Conservation (phyloP, 2,797 vertebrate genomes). For the Buceros bicornis region DNA sequence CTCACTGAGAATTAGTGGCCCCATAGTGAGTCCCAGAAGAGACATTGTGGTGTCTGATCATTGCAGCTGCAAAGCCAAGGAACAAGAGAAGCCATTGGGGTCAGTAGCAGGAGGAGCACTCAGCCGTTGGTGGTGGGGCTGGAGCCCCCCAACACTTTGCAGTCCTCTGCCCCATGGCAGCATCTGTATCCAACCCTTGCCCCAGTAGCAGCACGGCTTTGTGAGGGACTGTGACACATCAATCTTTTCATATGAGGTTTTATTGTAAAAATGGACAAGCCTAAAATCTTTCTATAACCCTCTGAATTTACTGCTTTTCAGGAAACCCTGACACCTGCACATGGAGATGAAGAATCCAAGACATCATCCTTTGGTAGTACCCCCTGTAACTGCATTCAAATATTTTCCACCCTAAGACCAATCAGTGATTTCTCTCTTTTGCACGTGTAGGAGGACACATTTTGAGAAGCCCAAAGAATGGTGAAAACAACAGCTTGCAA, state of each 20-base stretch:
- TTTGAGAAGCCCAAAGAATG: neutral
- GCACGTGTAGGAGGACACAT: rapidly evolving
- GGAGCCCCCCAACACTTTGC: neutral
- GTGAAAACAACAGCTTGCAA: neutral
- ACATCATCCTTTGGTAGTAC: neutral
- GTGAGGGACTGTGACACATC: rapidly evolving
- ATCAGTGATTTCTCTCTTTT: neutral
- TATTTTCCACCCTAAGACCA: neutral
- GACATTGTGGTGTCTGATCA: rapidly evolving
- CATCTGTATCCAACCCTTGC: neutral
- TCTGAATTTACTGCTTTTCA: neutral
- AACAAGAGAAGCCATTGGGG: rapidly evolving
- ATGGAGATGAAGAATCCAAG: neutral
- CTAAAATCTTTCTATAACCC: neutral
- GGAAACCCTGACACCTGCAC: neutral
- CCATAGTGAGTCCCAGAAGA: neutral
- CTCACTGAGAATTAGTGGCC: rapidly evolving
- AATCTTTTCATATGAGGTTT: neutral
- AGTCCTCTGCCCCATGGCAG: neutral
- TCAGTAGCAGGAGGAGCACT: neutral
- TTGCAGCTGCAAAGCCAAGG: neutral
- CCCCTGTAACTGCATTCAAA: neutral
- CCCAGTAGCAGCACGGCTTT: rapidly evolving
- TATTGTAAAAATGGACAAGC: neutral
- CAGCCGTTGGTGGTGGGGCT: neutral